Percentiles rank a stretch among this genome's conserved stretches.
phyloP scores from a whole-genome alignment of 2,888 invertebrate species.

The Agonopterix alstromeriana region DNA sequence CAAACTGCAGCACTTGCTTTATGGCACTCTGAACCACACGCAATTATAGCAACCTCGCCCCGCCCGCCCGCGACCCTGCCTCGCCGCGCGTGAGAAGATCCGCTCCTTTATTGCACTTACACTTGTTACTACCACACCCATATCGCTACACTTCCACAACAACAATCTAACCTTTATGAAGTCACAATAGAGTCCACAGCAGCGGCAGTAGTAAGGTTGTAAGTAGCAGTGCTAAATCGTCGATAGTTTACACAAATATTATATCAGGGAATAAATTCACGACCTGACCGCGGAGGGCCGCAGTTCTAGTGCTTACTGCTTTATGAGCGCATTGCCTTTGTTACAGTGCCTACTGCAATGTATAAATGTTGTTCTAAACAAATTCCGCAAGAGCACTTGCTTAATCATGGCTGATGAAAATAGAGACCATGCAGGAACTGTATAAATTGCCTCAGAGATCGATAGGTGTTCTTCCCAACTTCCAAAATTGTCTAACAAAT shows the following conservation, averaged over 20 bases:
- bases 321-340: background rate
- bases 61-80: constrained; percentile 10
- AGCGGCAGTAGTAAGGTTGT: background rate
- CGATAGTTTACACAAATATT: constrained; percentile 38
- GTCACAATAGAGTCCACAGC: background rate
- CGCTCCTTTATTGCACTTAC: constrained; percentile 24
- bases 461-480: no score
- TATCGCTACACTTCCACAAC: no score
- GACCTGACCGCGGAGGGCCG: constrained; percentile 15
- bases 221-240: constrained; percentile 20
- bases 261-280: constrained; percentile 18
- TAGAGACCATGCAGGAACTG: no score
- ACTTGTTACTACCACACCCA: background rate
- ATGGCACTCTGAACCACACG: constrained; percentile 31
- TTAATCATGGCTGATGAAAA: no score
- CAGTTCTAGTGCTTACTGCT: background rate
- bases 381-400: no score
- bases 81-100: constrained; percentile 34
- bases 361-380: no score
- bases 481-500: no score
- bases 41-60: constrained; percentile 39
- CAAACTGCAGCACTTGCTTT: constrained; percentile 35
- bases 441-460: no score
- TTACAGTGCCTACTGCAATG: no score
- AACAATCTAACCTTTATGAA: background rate